phyloP scores from a whole-genome alignment of 2,797 vertebrate genomes.

The Alcedo atthis region DNA sequence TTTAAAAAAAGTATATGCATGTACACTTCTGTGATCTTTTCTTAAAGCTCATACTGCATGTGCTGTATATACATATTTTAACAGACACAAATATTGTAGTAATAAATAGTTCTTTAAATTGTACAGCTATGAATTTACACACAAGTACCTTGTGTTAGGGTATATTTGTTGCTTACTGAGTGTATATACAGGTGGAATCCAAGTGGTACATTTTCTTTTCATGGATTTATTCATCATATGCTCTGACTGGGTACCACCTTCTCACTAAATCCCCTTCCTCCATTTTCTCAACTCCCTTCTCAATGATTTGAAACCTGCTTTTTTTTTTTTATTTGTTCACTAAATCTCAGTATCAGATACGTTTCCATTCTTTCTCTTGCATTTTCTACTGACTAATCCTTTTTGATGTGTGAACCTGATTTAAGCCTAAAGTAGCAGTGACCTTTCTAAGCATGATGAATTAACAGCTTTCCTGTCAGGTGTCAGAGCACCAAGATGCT shows the following conservation, averaged over 20 bases:
- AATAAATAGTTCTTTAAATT: background rate
- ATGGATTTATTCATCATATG: background rate
- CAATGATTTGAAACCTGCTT: background rate
- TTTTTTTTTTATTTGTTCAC: constrained; percentile 1
- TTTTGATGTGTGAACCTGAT: background rate
- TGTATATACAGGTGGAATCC: background rate
- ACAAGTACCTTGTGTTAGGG: background rate
- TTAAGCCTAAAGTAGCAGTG: background rate
- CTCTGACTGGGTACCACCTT: background rate
- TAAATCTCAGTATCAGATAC: background rate
- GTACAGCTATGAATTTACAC: background rate
- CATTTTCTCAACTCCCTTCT: background rate
- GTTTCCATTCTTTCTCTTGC: background rate
- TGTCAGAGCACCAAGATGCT: background rate
- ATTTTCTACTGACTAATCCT: constrained; percentile 2
- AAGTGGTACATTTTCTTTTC: background rate
- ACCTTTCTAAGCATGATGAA: background rate
- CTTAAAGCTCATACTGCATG: background rate
- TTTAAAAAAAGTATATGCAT: constrained; percentile 41
- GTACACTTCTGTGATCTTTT: background rate
- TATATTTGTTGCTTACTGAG: background rate
- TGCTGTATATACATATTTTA: background rate
- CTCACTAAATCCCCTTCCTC: background rate
- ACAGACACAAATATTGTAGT: background rate
- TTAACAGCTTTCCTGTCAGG: background rate